A percentile compares a stretch with the other conserved stretches of the same genome.
phyloP scores from a whole-genome alignment of 2,888 invertebrate species.

The Amphipyra berbera region DNA sequence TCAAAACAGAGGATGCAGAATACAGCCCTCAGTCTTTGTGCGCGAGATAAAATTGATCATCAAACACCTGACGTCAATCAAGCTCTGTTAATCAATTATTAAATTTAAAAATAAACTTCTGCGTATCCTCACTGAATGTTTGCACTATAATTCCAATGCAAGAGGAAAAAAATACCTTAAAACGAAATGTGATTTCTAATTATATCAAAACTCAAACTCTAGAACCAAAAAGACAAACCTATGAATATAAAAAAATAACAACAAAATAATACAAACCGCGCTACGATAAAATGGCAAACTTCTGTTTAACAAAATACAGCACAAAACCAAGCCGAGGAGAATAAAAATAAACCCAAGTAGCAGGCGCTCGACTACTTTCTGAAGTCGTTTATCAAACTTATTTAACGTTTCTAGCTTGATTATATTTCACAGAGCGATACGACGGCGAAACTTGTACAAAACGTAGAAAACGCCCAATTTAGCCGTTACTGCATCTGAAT shows the following conservation, averaged over 20 bases:
- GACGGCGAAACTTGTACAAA: constrained; percentile 70
- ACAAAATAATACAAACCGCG: constrained; percentile 25
- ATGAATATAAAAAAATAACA: constrained; percentile 22
- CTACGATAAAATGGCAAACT: constrained; percentile 37
- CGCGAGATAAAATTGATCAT: no score
- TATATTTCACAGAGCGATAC: constrained; percentile 63
- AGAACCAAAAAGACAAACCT: no score
- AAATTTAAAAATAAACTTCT: no score
- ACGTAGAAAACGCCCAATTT: constrained; percentile 83
- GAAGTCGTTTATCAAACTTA: constrained; percentile 63
- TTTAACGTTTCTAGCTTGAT: constrained; percentile 70
- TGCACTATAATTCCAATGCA: no score
- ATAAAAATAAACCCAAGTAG: constrained; percentile 59
- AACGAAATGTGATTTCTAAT: no score
- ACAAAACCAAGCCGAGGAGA: constrained; percentile 45
- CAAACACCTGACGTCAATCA: no score
- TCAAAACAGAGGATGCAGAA: no score
- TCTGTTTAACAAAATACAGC: constrained; percentile 50
- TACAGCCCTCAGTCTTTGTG: no score
- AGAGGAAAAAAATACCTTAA: no score
- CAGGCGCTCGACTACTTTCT: constrained; percentile 57
- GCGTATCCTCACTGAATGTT: no score
- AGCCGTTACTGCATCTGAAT: constrained; percentile 85
- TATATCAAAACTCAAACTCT: no score
- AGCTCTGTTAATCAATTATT: no score